Evolutionary conservation across 2,888 invertebrate genomes (phyloP).

Genomic region (Tachystola acroxantha): DNA sequence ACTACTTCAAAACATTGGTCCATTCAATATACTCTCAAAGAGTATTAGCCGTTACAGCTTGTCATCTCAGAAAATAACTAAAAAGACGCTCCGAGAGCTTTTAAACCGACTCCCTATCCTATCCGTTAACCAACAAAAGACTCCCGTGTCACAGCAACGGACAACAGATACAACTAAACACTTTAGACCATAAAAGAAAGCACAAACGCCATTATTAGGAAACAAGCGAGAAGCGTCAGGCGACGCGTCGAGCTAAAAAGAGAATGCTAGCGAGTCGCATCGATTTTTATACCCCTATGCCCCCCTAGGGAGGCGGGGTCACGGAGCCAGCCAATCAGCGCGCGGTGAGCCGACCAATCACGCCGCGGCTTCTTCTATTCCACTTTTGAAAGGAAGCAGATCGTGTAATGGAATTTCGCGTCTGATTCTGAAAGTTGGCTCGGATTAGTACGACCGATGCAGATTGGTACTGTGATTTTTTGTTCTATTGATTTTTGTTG

Average conservation of each 20-base stretch:
- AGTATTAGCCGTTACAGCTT: neutral
- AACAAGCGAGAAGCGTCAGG: slow-evolving; percentile 64
- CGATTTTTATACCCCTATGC: slow-evolving; percentile 66
- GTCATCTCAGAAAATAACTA: slow-evolving; percentile 37
- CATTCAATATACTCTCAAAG: neutral
- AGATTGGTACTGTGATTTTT: slow-evolving; percentile 47
- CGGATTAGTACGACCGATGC: slow-evolving; percentile 57
- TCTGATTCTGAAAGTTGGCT: slow-evolving; percentile 48
- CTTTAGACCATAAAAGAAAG: slow-evolving; percentile 61
- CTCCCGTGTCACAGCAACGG: slow-evolving; percentile 58
- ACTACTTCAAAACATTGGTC: too few species aligned
- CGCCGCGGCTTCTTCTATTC: slow-evolving; percentile 53
- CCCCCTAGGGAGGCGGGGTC: slow-evolving; percentile 64
- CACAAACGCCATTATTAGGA: slow-evolving; percentile 69
- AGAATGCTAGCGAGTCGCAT: slow-evolving; percentile 51
- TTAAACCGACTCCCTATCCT: slow-evolving; percentile 51
- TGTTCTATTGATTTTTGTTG: slow-evolving; percentile 33
- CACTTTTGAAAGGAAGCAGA: slow-evolving; percentile 47
- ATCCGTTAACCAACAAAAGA: slow-evolving; percentile 57
- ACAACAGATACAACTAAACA: slow-evolving; percentile 72
- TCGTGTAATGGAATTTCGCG: slow-evolving; percentile 72
- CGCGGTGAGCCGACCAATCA: slow-evolving; percentile 71
- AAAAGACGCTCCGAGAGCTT: slow-evolving; percentile 53
- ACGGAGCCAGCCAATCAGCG: slow-evolving; percentile 61
- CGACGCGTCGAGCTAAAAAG: slow-evolving; percentile 63